Evolutionary conservation across 2,888 invertebrate genomes (phyloP), one percentile per base, ranked within the genome.

Genomic region (Cremastinae sp.): DNA sequence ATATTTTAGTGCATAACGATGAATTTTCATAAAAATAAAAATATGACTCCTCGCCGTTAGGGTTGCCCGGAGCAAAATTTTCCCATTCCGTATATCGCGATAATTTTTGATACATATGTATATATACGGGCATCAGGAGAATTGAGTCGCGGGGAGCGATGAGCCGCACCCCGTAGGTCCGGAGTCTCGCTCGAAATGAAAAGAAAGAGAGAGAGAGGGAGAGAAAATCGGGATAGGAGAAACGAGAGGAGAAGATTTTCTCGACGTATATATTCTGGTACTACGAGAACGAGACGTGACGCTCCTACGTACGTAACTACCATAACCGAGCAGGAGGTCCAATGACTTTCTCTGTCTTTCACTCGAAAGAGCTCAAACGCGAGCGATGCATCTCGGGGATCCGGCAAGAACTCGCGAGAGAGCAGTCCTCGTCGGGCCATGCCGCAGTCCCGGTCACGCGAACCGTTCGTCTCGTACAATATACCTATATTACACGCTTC

Each of bases 281-380:
- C 65, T 71, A 70, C 71, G 75, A 53, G 43, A 45, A n/a, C n/a
- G 41, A 61, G 16, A 71, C 71, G 71, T 66, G 75, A 71, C 56
- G 65, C 71, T 71, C 71, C 73, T 75, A 75, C 75, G 75, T 75
- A 75, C 75, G 75, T 71, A 70, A 75, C 75, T 69, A 54, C 28
- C 8, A 70, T 70, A 75, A 78, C 75, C 65, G 72, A 73, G 61
- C 69, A 70, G 75, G 74, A 78, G 75, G 75, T 78, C 78, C 65
- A 68, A 75, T 75, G 75, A 78, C 78, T 75, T 68, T 75, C 71
- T 71, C 75, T 51, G 66, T 75, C 75, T 75, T 71, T 71, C 75
- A 58, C 71, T 66, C 66, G 71, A 36, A 54, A 70, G 70, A 51
- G 61, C 22, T 20, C 47, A 66, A 14, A 51, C 66, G 65, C 61